phyloP scores from a whole-genome alignment of 2,113 vertebrate species.

The Muscicapa adusta region DNA sequence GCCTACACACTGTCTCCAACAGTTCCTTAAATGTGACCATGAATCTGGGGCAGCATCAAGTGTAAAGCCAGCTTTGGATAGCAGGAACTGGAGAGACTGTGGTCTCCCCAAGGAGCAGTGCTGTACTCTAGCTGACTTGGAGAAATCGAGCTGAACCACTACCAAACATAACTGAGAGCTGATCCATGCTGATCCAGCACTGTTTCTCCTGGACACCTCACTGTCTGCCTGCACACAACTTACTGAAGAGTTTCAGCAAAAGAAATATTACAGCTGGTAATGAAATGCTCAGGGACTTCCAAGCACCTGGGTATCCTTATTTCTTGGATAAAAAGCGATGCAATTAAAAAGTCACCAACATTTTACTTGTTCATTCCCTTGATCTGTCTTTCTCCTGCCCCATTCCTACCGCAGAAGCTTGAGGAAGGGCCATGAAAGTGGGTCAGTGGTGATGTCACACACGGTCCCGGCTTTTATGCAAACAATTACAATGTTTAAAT shows the following conservation, averaged over 20 bases:
- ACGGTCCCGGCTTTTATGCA: background rate
- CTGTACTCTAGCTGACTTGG: background rate
- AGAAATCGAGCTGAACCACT: constrained; percentile 12
- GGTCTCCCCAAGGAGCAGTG: background rate
- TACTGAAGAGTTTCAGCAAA: background rate
- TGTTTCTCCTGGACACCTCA: background rate
- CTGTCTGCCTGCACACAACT: background rate
- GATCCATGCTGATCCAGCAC: background rate
- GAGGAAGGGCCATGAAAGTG: background rate
- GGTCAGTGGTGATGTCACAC: background rate
- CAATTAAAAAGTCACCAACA: background rate
- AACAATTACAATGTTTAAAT: background rate
- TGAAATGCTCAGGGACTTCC: background rate
- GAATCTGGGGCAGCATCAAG: background rate
- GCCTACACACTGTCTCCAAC: background rate
- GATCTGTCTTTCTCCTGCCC: background rate
- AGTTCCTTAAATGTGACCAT: background rate
- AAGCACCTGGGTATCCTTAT: background rate
- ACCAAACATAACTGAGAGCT: background rate
- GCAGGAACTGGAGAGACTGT: background rate
- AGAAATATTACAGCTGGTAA: background rate
- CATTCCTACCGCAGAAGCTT: background rate
- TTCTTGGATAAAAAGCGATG: background rate
- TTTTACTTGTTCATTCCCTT: background rate
- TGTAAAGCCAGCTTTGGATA: background rate